Percentiles rank a stretch among this genome's conserved stretches.
Evolutionary conservation across 1,140 invertebrate species (phyloP).

Genomic region (Solen grandis): DNA sequence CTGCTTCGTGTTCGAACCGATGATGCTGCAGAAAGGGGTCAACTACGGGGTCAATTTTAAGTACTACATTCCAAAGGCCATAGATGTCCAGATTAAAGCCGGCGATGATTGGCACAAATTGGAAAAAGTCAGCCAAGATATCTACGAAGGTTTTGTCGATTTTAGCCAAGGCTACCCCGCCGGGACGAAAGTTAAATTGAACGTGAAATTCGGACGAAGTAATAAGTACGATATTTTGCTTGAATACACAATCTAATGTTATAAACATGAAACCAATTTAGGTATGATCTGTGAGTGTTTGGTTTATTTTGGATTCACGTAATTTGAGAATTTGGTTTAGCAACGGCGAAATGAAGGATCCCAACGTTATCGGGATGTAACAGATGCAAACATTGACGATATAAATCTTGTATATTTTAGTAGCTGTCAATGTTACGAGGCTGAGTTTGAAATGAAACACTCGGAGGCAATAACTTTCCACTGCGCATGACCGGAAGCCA

Average conservation of each 20-base stretch:
- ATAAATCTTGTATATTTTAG: too few relatives aligned
- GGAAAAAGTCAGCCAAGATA: constrained; percentile 67
- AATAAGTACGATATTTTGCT: constrained; percentile 74
- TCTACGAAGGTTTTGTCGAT: constrained; percentile 74
- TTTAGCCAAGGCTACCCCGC: constrained; percentile 66
- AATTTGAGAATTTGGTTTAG: too few relatives aligned
- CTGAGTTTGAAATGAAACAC: too few relatives aligned
- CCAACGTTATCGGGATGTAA: too few relatives aligned
- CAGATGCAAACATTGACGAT: too few relatives aligned
- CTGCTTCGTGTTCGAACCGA: constrained; percentile 77
- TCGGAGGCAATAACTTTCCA: too few relatives aligned
- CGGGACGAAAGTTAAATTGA: constrained; percentile 73
- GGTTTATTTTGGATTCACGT: too few relatives aligned
- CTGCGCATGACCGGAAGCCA: too few relatives aligned
- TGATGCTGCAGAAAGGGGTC: constrained; percentile 66
- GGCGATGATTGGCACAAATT: constrained; percentile 79
- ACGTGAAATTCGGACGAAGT: constrained; percentile 69
- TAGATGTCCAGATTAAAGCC: constrained; percentile 76
- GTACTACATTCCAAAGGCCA: constrained; percentile 73
- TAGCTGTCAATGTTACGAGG: too few relatives aligned
- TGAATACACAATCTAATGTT: constrained; percentile 75
- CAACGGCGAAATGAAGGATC: too few relatives aligned
- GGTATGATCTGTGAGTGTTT: too few relatives aligned
- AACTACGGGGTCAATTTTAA: constrained; percentile 70
- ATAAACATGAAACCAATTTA: too few relatives aligned